Base-by-base conservation (phyloP, 2,113 vertebrate genomes). In the Coturnix japonica region DNA sequence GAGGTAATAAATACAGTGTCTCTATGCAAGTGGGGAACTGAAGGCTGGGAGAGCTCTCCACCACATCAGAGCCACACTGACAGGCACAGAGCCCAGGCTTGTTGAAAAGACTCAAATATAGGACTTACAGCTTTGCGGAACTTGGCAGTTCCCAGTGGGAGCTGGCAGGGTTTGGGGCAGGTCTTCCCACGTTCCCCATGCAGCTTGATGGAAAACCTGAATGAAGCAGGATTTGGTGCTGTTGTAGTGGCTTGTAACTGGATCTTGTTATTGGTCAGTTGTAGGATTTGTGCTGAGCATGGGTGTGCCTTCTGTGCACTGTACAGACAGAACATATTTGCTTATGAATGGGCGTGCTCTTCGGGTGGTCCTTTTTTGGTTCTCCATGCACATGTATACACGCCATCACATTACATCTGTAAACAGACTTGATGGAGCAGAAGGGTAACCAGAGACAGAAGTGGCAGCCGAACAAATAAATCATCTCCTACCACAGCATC, bases 401-500 rank as follows among this genome's bases (percentile, higher is more conserved):
- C 22, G 44, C 47, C 47, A 60, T 64, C 78, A 67, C 63, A 19
- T 33, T 17, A 11, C 25, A 18, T 9, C 49, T 51, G 72, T 80
- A 80, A 95, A 82, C 10, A 77, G 82, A 82, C 28, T 56, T 88
- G 85, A 81, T 72, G 60, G 26, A 71, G 65, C 61, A 83, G 56
- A 88, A 90, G 69, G 57, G 25, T 67, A 80, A 78, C 67, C 46
- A 60, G 60, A 77, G 81, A 72, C 75, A 82, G 87, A 94, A 92
- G 60, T 44, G 69, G 41, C 75, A 82, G 72, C 72, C 92, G 60
- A 89, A 87, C 87, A 89, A 96, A 91, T 91, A 89, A 93, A 93
- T 82, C 7, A 77, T 51, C 33, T 77, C 20, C 28, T 79, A 65
- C 64, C 13, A 33, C 44, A 80, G 33, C 8, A 67, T 83, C 79